phyloP scores from a whole-genome alignment of 37 sponge, comb jelly and placozoan species.

The Lycopodina hypogea region DNA sequence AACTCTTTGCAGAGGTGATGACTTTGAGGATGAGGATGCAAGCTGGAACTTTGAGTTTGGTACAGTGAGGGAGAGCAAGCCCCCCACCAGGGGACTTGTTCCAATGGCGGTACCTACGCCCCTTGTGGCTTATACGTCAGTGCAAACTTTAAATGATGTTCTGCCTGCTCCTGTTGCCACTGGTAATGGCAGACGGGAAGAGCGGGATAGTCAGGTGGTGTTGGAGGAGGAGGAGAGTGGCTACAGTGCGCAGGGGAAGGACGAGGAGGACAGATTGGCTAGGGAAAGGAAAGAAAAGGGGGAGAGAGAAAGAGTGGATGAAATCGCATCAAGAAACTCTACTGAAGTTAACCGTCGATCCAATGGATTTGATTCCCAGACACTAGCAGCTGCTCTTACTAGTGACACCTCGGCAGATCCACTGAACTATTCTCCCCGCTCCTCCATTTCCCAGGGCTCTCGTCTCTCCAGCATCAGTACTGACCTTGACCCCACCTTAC shows the following conservation, averaged over 20 bases:
- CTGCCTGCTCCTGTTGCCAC: too few species aligned
- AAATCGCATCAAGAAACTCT: neutral
- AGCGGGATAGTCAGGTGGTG: too few species aligned
- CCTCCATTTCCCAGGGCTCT: neutral
- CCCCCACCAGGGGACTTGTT: neutral
- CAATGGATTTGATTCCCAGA: slow-evolving; percentile 3
- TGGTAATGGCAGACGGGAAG: too few species aligned
- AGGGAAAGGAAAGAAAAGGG: neutral
- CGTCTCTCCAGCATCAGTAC: neutral
- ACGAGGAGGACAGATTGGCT: neutral
- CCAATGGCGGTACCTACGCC: too few species aligned
- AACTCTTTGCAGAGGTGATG: neutral
- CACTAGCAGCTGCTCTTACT: neutral
- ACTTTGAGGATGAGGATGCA: slow-evolving; percentile 10
- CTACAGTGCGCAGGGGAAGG: neutral
- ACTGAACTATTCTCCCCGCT: neutral
- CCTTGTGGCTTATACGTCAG: too few species aligned
- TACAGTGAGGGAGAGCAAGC: slow-evolving; percentile 28
- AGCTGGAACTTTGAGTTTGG: slow-evolving; percentile 33
- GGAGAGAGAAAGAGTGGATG: neutral
- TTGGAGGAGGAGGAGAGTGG: too few species aligned
- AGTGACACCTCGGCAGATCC: neutral
- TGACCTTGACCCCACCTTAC: neutral
- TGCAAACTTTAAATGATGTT: too few species aligned
- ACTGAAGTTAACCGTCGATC: neutral